These are phyloP conservation scores for Cataglyphis livida DNA, from an alignment of 2,888 invertebrate genomes.

Conservation along the genomic window DNA sequence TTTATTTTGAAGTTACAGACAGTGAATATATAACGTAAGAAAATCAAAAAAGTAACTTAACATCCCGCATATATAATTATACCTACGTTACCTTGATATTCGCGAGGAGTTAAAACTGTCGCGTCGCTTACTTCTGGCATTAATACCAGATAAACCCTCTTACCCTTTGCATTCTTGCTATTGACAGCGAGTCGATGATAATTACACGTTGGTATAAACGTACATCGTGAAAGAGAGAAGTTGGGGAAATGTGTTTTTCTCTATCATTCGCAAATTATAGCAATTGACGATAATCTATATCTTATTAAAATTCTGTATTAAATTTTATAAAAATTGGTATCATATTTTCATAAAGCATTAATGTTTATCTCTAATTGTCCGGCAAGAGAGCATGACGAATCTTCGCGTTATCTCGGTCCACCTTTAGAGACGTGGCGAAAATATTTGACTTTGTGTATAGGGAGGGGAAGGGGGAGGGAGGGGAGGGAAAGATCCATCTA, in stretches of 20 bases:
- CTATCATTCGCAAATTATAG: not conserved
- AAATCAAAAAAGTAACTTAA: slow-evolving; percentile 28
- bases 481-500: slow-evolving; percentile 60
- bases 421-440: slow-evolving; percentile 40
- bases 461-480: slow-evolving; percentile 33
- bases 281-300: not conserved
- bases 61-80: slow-evolving; percentile 18
- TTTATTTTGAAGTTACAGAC: slow-evolving; percentile 7
- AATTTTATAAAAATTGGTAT: not conserved
- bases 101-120: slow-evolving; percentile 24
- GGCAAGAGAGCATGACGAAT: not conserved
- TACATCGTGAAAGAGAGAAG: not conserved
- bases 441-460: slow-evolving; percentile 54
- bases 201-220: slow-evolving; percentile 24
- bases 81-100: slow-evolving; percentile 33
- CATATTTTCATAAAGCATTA: not conserved
- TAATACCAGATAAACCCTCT: slow-evolving; percentile 27
- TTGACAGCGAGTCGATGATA: slow-evolving; percentile 27
- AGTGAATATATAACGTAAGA: not conserved
- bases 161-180: slow-evolving; percentile 1
- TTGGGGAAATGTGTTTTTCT: not conserved
- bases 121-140: slow-evolving; percentile 12
- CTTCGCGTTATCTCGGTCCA: not conserved
- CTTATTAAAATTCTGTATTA: not conserved
- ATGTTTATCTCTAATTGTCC: slow-evolving; percentile 11